phyloP scores from a whole-genome alignment of 1,140 invertebrate genomes.

The Andricus grossulariae region DNA sequence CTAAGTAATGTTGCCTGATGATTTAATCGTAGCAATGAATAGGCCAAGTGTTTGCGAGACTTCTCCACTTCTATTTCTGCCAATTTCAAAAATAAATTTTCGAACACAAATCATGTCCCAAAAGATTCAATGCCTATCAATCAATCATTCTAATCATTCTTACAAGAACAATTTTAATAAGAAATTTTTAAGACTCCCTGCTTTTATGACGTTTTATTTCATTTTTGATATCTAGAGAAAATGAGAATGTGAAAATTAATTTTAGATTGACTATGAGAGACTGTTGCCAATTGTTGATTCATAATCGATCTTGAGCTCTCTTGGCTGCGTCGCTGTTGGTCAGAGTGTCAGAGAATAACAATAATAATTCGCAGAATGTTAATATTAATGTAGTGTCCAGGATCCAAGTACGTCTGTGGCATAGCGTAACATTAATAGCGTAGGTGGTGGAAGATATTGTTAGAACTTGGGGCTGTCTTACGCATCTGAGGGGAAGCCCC shows the following conservation, averaged over 20 bases:
- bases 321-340: not conserved
- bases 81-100: slow-evolving; percentile 22
- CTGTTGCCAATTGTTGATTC: no score
- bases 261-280: no score
- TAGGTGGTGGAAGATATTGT: slow-evolving; percentile 74
- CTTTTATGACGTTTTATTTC: no score
- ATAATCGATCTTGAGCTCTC: not conserved
- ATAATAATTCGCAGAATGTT: slow-evolving; percentile 25
- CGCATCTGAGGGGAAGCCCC: slow-evolving; percentile 56
- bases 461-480: slow-evolving; percentile 69
- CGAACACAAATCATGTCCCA: not conserved
- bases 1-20: slow-evolving; percentile 22
- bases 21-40: slow-evolving; percentile 16
- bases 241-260: no score
- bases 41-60: slow-evolving; percentile 4
- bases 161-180: no score
- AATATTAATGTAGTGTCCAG: not conserved
- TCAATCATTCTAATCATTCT: no score
- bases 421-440: slow-evolving; percentile 71
- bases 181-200: no score
- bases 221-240: no score
- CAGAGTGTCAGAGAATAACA: not conserved
- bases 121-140: no score
- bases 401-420: slow-evolving; percentile 24
- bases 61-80: slow-evolving; percentile 10